Evolutionary conservation across 2,797 vertebrate genomes (phyloP), one percentile per base, ranked within the genome.

Genomic region (Manis javanica): DNA sequence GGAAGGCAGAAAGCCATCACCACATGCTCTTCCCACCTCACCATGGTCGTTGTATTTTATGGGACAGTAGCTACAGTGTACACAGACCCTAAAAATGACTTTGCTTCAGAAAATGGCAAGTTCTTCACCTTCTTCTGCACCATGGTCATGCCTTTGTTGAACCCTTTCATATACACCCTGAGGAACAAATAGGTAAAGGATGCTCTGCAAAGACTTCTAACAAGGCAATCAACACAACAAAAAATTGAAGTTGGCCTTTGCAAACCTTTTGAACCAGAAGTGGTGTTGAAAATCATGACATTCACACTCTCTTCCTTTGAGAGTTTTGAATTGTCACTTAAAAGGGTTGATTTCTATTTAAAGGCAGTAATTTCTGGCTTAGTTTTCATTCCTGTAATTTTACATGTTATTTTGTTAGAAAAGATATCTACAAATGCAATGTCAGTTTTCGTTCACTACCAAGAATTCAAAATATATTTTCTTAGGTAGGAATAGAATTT

Each of bases 51-150:
- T 5, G 5, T 39, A 39, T 39, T 39, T 39, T 39, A 90, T 39
- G 90, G 87, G 37, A 90, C 81, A 12, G 81, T 86, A 12, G 86
- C 90, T 4, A 37, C 5, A 5, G 90, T 69, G 39, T 78, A 95
- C 24, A 86, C n/a, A 37, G 66, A 95, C 5, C 66, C 93, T 2
- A 90, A 87, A 34, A 94, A 55, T 3, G 55, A 61, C 0, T 92
- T 84, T 66, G 29, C 81, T 39, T 59, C 86, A 39, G 49, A 83
- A n/a, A 5, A 87, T 6, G 72, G 81, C 29, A 93, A 90, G 18
- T 82, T 87, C 23, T 61, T 90, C 53, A 86, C 81, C 15, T 90
- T 96, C 34, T 77, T 95, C 81, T 95, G 87, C 72, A 77, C 90
- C 19, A 24, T 64, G 11, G 37, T 83, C 12, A 93, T 82, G n/a